Base-by-base conservation (phyloP, 2,113 vertebrate genomes). In the Rana temporaria region DNA sequence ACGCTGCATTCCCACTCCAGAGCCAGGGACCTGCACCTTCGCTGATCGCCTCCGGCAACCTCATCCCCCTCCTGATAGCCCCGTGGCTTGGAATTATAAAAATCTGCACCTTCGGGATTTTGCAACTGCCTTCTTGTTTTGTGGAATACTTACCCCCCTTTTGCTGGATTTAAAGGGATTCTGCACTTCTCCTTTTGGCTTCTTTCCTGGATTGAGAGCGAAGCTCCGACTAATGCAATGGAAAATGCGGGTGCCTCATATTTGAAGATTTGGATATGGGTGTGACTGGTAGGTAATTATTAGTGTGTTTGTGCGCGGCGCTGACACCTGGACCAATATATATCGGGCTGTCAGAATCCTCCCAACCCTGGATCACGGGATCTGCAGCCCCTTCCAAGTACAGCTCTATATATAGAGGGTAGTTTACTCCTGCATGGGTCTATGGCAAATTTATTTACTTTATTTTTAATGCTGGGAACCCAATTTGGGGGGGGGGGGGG, bases 181-280 rank as follows among this genome's bases (percentile, higher is more conserved):
- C 38, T 22, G 65, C 38, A 5, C 19, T 69, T 55, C 4, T 30
- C 26, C 26, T 30, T 30, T 3, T 30, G 26, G 16, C 38, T 71
- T 81, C 38, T 63, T n/a, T 48, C 14, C 26, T 48, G 70, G 57
- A 62, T 30, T 63, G 57, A 32, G 57, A 38, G 67, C n/a, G 12
- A 63, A 26, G 34, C 24, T 8, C 78, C 55, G 38, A 71, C 55
- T 72, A 81, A 34, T 81, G 79, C 68, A n/a, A 81, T 81, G 79
- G 79, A 81, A 81, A 64, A 81, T 81, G 79, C 79, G 38, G 56
- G 38, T 68, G 20, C 38, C 79, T 57, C 24, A 80, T 34, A 80
- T 80, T 42, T 81, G 79, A 81, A 81, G 79, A 81, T 71, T 72
- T 81, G 79, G 77, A 71, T 81, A 81, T 81, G 79, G 79, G 79